These are phyloP conservation scores for Tokudaia muenninki DNA, from an alignment of 2,797 vertebrate species.

Conservation along the genomic window DNA sequence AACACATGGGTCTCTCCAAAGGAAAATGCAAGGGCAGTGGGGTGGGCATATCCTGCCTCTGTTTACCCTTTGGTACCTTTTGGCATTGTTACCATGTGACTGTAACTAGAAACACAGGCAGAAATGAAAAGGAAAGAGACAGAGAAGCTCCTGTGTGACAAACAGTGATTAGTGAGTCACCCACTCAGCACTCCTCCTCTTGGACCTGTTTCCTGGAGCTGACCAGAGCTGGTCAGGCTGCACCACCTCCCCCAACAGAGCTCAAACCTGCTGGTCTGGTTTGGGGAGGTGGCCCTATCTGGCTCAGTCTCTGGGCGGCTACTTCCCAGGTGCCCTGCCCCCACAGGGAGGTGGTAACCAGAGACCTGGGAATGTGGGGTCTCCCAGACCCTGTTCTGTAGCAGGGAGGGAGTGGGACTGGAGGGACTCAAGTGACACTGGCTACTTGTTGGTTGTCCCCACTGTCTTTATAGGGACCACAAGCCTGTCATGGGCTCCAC, in stretches of 20 bases:
- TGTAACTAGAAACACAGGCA: neutral
- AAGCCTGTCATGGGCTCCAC: neutral
- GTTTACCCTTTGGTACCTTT: neutral
- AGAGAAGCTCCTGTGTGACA: neutral
- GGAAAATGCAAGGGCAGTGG: neutral
- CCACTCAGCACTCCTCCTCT: neutral
- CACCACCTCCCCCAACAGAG: neutral
- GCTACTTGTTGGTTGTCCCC: neutral
- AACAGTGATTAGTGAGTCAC: neutral
- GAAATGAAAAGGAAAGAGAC: neutral
- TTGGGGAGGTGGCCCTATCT: conserved; percentile 46
- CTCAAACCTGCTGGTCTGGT: conserved; percentile 76
- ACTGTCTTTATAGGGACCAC: neutral
- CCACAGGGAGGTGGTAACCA: neutral
- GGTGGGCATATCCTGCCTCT: neutral
- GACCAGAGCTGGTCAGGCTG: conserved; percentile 45
- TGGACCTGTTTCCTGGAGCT: neutral
- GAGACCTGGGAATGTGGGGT: neutral
- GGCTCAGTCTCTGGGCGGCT: conserved; percentile 13
- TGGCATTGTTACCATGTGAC: neutral
- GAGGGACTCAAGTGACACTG: neutral
- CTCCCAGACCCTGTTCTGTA: neutral
- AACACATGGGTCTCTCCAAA: neutral
- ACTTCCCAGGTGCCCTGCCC: conserved; percentile 59
- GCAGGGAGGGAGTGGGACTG: neutral